A percentile compares a stretch with the other conserved stretches of the same genome.
Conservation (phyloP, 2,113 vertebrate genomes). For the Symphodus melops region DNA sequence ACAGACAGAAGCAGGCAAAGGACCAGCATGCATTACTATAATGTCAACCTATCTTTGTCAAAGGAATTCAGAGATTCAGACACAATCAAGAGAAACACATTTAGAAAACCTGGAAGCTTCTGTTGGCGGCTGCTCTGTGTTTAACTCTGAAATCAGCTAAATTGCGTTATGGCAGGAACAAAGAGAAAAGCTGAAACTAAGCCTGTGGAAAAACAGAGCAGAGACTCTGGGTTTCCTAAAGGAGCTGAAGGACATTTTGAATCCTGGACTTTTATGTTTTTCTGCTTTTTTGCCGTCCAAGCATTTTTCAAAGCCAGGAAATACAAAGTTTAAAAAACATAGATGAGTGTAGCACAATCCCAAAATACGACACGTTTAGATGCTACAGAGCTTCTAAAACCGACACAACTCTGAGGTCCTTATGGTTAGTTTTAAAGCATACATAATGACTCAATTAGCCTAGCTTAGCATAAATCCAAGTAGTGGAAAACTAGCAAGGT, state of each 20-base stretch:
- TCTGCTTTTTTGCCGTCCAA: background rate
- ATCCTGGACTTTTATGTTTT: background rate
- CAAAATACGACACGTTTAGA: background rate
- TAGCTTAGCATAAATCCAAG: too few relatives aligned
- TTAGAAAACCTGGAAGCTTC: background rate
- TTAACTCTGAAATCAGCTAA: constrained; percentile 7
- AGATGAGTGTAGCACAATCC: background rate
- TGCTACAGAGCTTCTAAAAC: background rate
- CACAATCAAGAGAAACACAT: background rate
- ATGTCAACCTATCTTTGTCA: background rate
- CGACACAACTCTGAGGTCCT: background rate
- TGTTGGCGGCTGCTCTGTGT: background rate
- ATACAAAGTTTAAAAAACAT: background rate
- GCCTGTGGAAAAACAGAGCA: constrained; percentile 10
- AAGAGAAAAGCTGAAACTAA: background rate
- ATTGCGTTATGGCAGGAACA: background rate
- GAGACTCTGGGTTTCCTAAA: background rate
- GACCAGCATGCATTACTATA: background rate
- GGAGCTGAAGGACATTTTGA: constrained; percentile 19
- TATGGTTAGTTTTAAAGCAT: too few relatives aligned
- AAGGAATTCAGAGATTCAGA: background rate
- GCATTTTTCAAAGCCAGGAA: constrained; percentile 15
- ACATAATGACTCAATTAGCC: too few relatives aligned
- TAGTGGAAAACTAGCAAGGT: too few relatives aligned
- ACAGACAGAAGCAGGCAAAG: constrained; percentile 1